Base-by-base conservation (phyloP, 2,888 invertebrate genomes). In the Tachina grossa region DNA sequence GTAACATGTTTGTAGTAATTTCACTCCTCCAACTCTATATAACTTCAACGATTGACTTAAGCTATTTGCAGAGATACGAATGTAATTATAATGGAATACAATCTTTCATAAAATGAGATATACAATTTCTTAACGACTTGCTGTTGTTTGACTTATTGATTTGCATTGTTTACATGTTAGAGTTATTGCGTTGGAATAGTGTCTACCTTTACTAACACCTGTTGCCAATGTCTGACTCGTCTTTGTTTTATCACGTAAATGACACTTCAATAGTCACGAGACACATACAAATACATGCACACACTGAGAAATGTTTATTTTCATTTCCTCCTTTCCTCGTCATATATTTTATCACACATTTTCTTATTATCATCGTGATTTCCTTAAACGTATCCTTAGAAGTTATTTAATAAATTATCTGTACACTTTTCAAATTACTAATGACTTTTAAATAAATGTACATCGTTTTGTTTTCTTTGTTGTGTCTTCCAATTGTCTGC, bases 331-430 rank as follows among this genome's bases (percentile, higher is more conserved):
- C 9, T 57, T 19, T 41, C 5, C 9, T 63, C n/a, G 53, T 9
- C n/a, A 11, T 55, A 19, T 53, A 5, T 43, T 13, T 51, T 39
- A 6, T 19, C 14, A 59, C 43, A 74, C 59, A 53, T 41, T 72
- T 69, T 16, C 57, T 14, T 77, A 63, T 63, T 63, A 71, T 63
- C 53, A 71, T 61, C 22, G 11, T 63, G 49, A 57, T 49, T 74
- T 31, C 16, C 22, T 19, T 51, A 53, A 78, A 59, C 19, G 74
- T 71, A 57, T 80, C 71, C 61, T 74, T 22, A 59, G 63, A 79
- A 83, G 61, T 72, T 80, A 79, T 85, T 76, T 80, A 76, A 83
- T 85, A 66, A 83, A 83, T 85, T 85, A 85, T 83, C 72, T 75
- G 47, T 76, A 61, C 53, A 76, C 66, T 66, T 83, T 68, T 72